Percentiles rank a stretch among this genome's conserved stretches.
Conservation (phyloP, 2,113 vertebrate species). For the Sarotherodon lohbergeri region DNA sequence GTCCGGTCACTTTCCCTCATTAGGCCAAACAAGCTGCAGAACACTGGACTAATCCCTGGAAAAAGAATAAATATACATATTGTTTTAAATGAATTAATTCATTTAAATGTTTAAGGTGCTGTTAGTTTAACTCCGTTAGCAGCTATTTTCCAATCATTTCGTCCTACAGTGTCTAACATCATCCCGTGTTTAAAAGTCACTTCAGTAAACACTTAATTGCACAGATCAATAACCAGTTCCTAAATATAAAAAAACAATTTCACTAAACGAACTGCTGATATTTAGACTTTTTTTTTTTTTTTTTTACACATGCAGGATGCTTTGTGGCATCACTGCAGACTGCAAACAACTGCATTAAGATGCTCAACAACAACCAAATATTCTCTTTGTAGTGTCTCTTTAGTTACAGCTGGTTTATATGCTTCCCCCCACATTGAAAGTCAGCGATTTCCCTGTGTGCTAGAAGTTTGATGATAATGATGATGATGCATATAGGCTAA, state of each 20-base stretch:
- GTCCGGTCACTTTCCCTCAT: slow-evolving; percentile 83
- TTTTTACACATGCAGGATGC: not conserved
- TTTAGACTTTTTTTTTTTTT: not conserved
- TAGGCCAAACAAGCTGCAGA: slow-evolving; percentile 85
- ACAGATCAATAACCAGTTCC: not conserved
- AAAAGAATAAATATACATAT: not conserved
- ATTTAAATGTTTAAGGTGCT: not conserved
- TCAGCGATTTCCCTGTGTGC: not conserved
- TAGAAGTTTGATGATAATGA: not conserved
- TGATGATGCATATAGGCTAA: not conserved
- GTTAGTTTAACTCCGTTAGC: not conserved
- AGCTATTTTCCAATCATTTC: not conserved
- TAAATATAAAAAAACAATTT: not conserved
- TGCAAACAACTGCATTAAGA: not conserved
- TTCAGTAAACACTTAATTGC: not conserved
- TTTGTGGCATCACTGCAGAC: not conserved
- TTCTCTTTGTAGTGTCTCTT: not conserved
- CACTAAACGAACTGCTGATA: not conserved
- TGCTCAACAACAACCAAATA: not conserved
- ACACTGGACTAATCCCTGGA: slow-evolving; percentile 85
- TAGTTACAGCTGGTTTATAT: not conserved
- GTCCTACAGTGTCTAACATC: not conserved
- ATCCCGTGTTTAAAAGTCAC: not conserved
- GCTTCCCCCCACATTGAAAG: not conserved
- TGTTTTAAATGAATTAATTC: not conserved